Percentiles rank a stretch among this genome's conserved stretches.
phyloP scores from a whole-genome alignment of 1,140 invertebrate species.

The Pinna nobilis region DNA sequence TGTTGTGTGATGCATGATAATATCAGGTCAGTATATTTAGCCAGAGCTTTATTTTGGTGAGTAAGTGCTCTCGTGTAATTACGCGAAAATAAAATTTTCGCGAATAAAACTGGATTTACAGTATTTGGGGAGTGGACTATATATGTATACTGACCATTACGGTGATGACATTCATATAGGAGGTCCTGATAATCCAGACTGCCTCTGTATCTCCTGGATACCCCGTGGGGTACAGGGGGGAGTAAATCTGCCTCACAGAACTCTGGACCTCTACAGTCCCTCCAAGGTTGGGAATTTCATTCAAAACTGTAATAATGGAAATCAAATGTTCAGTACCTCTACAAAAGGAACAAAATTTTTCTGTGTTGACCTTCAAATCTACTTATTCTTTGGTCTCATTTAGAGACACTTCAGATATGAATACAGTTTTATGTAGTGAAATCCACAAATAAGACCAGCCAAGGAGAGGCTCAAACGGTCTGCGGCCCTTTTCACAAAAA shows the following conservation, averaged over 20 bases:
- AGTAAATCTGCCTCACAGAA: conserved; percentile 17
- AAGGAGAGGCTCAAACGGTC: too few species aligned
- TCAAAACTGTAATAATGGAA: background rate
- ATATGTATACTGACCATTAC: conserved; percentile 39
- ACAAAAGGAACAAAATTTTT: too few species aligned
- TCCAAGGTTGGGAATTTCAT: conserved; percentile 17
- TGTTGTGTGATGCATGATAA: too few species aligned
- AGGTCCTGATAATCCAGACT: conserved; percentile 48
- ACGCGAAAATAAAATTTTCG: background rate
- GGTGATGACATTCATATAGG: conserved; percentile 39
- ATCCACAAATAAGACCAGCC: too few species aligned
- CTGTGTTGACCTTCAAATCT: too few species aligned
- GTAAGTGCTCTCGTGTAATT: too few species aligned
- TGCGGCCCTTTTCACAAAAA: too few species aligned
- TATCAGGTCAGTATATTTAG: too few species aligned
- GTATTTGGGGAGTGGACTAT: background rate
- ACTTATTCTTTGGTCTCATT: too few species aligned
- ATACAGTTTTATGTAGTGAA: too few species aligned
- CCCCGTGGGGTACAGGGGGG: conserved; percentile 44
- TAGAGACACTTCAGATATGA: too few species aligned
- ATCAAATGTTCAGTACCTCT: background rate
- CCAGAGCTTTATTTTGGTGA: conserved; percentile 46
- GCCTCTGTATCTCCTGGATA: conserved; percentile 45
- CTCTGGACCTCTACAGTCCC: conserved; percentile 37
- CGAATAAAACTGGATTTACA: background rate